Base-by-base conservation (phyloP, 2,888 invertebrate genomes). In the Drosophila macrospina region DNA sequence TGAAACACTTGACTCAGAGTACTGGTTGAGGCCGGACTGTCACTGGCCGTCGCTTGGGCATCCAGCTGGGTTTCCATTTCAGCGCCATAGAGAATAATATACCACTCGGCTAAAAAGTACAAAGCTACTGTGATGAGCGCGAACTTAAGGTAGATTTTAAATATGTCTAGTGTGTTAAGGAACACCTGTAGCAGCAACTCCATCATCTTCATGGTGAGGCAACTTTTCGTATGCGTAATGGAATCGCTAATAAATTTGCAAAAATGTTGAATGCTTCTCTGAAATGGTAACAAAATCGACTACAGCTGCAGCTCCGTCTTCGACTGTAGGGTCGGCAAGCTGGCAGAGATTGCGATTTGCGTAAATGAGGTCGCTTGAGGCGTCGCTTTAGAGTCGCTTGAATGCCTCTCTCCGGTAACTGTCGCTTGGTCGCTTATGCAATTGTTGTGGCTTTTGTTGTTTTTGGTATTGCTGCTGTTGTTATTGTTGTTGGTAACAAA, bases 121-220 rank as follows among this genome's bases (percentile, higher is more conserved):
- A 91, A 55, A 34, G 87, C 62, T 24, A 91, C 62, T 6, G 91
- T 86, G 42, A 92, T 73, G 47, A 90, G 52, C 10, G 81, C 89
- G 28, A 92, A 91, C 73, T 91, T 91, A 3, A 92, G 24, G 69
- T 92, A 92, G 62, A 92, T 89, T 63, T 74, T 88, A 0, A 89
- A 81, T 59, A 92, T 90, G 56, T 83, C 87, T 56, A 83, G 50
- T 51, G 91, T 66, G 64, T 89, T 74, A 11, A 70, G 42, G 34
- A 75, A 62, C 34, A 88, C 51, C 54, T 67, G 77, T 44, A 74
- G 73, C 56, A 87, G 69, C 65, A 82, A 69, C 48, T 87, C 82
- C 73, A 83, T 67, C 16, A 62, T 60, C 34, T 85, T 69, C 85
- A 83, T 83, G 6, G 13, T 65, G n/a, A 10, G 1, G 4, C 28